A percentile compares a stretch with the other conserved stretches of the same genome.
Evolutionary conservation across 1,140 invertebrate species (phyloP).

Genomic region (Calosoma granatense): DNA sequence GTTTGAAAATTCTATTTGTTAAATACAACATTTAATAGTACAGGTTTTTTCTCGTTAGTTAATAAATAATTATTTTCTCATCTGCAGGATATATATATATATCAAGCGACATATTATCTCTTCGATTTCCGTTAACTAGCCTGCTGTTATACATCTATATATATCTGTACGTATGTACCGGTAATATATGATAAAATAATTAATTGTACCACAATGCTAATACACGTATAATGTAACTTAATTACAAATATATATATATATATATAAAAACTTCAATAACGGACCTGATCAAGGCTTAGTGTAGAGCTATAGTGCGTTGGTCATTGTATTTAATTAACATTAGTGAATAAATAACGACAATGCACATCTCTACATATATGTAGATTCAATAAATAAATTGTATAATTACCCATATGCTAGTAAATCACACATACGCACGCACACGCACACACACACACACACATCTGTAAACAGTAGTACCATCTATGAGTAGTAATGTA

Average conservation of each 20-base stretch:
- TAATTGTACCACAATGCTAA: background rate
- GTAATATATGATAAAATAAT: background rate
- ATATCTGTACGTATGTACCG: background rate
- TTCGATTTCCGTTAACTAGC: too few species aligned
- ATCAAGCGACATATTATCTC: too few species aligned
- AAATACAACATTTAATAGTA: too few species aligned
- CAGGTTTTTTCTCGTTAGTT: too few species aligned
- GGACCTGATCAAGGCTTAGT: background rate
- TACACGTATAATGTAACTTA: background rate
- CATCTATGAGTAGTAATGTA: background rate
- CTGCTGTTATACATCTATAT: too few species aligned
- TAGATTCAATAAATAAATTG: background rate
- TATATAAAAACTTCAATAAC: background rate
- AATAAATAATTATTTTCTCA: too few species aligned
- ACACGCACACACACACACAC: too few species aligned
- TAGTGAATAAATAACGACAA: background rate
- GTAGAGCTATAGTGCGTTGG: background rate
- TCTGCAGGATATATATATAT: background rate
- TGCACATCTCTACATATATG: background rate
- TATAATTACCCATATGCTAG: background rate
- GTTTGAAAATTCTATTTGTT: too few species aligned
- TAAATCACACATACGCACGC: background rate
- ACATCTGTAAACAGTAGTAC: background rate
- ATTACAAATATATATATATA: slow-evolving; percentile 1
- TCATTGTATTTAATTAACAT: background rate